phyloP scores from a whole-genome alignment of 2,888 invertebrate species.

The Boloria euphrosyne region DNA sequence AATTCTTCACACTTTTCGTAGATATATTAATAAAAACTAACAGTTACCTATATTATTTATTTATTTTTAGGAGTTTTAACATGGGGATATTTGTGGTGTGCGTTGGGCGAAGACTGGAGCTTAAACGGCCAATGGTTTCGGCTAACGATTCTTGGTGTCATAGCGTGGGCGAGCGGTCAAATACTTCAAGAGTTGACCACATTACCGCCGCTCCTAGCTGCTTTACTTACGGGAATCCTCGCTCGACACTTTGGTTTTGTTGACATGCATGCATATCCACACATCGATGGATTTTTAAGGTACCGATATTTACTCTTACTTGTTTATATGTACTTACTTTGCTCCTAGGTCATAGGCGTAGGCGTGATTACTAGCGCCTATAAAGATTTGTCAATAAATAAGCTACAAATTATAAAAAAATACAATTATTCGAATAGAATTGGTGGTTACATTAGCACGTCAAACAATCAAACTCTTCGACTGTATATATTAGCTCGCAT shows the following conservation, averaged over 20 bases:
- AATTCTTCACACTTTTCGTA: no score
- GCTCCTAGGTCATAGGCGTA: not conserved
- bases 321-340: not conserved
- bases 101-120: conserved; percentile 63
- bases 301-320: conserved; percentile 38
- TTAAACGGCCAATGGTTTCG: conserved; percentile 67
- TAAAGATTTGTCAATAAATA: no score
- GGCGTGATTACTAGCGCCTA: no score
- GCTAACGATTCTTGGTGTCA: conserved; percentile 52
- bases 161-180: conserved; percentile 65
- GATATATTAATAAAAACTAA: not conserved
- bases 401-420: no score
- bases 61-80: conserved; percentile 53
- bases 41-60: conserved; percentile 12
- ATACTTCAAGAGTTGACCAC: conserved; percentile 57
- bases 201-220: conserved; percentile 66
- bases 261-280: conserved; percentile 63
- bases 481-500: no score
- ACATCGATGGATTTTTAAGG: conserved; percentile 69
- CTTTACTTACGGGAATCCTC: conserved; percentile 64
- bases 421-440: no score
- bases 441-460: no score
- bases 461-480: not conserved
- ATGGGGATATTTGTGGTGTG: conserved; percentile 66
- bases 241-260: conserved; percentile 65